Evolutionary conservation across 2,888 invertebrate genomes (phyloP).

Genomic region (Diarsia rubi): DNA sequence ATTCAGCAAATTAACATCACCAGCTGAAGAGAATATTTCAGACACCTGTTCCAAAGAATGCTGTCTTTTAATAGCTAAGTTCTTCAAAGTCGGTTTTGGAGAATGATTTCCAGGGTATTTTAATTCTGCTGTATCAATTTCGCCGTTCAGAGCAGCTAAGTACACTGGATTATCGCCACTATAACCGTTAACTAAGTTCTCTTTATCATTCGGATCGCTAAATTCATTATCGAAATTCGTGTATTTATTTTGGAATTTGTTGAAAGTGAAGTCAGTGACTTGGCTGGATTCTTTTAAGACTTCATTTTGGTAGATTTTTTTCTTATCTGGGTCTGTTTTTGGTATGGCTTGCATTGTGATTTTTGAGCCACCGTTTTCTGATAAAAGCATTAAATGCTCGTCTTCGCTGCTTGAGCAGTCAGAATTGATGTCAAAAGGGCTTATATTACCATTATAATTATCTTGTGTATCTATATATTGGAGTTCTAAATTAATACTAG

Average conservation of each 20-base stretch:
- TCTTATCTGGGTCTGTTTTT: constrained; percentile 72
- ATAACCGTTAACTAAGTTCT: constrained; percentile 81
- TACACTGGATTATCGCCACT: constrained; percentile 87
- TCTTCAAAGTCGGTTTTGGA: constrained; percentile 80
- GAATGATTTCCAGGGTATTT: constrained; percentile 76
- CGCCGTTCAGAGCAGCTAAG: constrained; percentile 85
- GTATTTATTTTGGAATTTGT: constrained; percentile 85
- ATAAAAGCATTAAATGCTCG: constrained; percentile 86
- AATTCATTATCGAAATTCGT: constrained; percentile 87
- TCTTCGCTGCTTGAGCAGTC: constrained; percentile 89
- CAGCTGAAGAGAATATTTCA: constrained; percentile 93
- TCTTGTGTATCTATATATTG: constrained; percentile 85
- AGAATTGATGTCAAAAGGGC: constrained; percentile 80
- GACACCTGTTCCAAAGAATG: constrained; percentile 94
- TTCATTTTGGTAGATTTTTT: constrained; percentile 78
- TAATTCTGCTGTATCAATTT: constrained; percentile 78
- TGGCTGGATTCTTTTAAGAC: constrained; percentile 85
- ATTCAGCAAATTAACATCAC: constrained; percentile 93
- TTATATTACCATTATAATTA: constrained; percentile 77
- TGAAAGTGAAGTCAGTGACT: constrained; percentile 82
- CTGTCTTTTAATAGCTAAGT: constrained; percentile 89
- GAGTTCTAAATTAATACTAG: constrained; percentile 84
- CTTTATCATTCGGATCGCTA: constrained; percentile 88
- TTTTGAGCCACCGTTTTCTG: constrained; percentile 87
- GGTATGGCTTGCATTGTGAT: constrained; percentile 87